Base-by-base conservation (phyloP, 2,888 invertebrate genomes). In the Tenthredo distinguenda region DNA sequence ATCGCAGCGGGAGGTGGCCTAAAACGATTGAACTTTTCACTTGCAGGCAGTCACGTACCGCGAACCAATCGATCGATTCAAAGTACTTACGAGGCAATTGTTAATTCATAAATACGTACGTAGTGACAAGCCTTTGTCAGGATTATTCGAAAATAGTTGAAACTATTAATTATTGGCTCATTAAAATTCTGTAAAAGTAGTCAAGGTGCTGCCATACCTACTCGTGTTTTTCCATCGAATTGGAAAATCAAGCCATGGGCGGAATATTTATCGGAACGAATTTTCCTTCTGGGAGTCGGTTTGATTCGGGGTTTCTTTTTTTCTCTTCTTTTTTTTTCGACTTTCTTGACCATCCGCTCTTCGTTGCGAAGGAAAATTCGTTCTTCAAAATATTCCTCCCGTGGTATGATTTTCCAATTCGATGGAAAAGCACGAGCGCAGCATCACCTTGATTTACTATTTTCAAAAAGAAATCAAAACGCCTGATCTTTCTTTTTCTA, bases 1-100 rank as follows among this genome's bases (percentile, higher is more conserved):
- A 43, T 43, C 55, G 55, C 77, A 55, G 55, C 55, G 47, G 77
- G 50, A 55, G 6, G n/a, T 18, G 72, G 72, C 21, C 37, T 77
- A 34, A 77, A 77, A 77, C 55, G 77, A 31, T 77, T 55, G 55
- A 50, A 77, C 50, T 77, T 77, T 77, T 50, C 77, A 77, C n/a
- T 77, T 55, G 55, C 77, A 77, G 31, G 79, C 40, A 12, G 79
- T 15, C 37, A 62, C 37, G 58, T 31, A 10, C 34, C 58, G 55
- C 37, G 37, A 79, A 34, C 21, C 37, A 34, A 34, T 71, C 34
- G 18, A 79, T 79, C 58, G 55, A 77, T 55, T 34, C 43, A 55
- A 77, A 50, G 12, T 50, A 31, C 55, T 55, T 34, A 55, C 77
- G 7, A 77, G 31, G 50, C 55, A 18, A 77, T 77, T 77, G 77